Percentiles rank a stretch among this genome's conserved stretches.
Evolutionary conservation across 2,113 vertebrate genomes (phyloP).

Genomic region (Hyperopisus bebe): DNA sequence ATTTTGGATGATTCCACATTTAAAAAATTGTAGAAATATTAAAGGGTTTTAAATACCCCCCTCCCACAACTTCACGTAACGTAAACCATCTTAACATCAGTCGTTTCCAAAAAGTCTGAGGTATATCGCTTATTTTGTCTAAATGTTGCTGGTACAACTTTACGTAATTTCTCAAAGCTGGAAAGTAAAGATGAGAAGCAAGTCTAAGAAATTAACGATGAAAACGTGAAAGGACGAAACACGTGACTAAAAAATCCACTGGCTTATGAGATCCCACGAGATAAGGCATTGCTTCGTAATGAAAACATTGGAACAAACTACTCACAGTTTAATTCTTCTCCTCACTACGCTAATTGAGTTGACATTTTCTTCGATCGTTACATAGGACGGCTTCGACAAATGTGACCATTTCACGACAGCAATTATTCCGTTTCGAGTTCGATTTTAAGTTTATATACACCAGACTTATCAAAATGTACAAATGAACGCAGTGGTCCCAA

Average conservation of each 20-base stretch:
- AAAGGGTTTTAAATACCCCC: not conserved
- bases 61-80: not conserved
- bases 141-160: constrained; percentile 19
- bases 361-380: constrained; percentile 35
- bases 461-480: constrained; percentile 32
- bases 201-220: constrained; percentile 18
- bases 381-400: constrained; percentile 18
- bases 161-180: not conserved
- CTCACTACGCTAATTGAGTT: constrained; percentile 19
- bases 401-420: constrained; percentile 26
- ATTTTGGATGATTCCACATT: not conserved
- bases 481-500: constrained; percentile 35
- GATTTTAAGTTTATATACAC: constrained; percentile 26
- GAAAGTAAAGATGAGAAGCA: constrained; percentile 32
- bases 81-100: not conserved
- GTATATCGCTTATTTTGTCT: constrained; percentile 15
- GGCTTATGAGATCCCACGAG: constrained; percentile 34
- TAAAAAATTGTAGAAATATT: not conserved
- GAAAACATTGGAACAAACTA: constrained; percentile 42
- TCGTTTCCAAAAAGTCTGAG: constrained; percentile 16
- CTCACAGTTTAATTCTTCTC: constrained; percentile 53
- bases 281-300: constrained; percentile 58
- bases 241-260: constrained; percentile 34
- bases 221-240: constrained; percentile 27
- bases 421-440: constrained; percentile 19